Conservation (phyloP, 92 coral and sea anemone species). For the Ricordea florida region DNA sequence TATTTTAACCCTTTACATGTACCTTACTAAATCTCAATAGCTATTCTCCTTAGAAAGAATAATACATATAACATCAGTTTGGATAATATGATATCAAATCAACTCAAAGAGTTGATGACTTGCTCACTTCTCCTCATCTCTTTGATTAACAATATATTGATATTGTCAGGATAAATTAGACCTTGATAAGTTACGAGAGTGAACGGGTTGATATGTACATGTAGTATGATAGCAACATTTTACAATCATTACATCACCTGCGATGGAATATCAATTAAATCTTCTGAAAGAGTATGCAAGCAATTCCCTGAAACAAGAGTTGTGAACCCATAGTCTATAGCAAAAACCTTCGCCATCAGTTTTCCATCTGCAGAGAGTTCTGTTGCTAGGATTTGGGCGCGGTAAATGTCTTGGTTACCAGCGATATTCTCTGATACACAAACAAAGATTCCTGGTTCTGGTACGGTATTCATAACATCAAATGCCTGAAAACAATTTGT, state of each 20-base stretch:
- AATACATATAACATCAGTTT: too few species aligned
- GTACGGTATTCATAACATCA: conserved; percentile 19
- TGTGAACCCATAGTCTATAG: conserved; percentile 86
- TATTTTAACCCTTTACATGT: too few species aligned
- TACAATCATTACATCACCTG: conserved; percentile 42
- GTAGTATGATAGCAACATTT: neutral
- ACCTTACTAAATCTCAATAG: too few species aligned
- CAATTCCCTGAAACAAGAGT: conserved; percentile 43
- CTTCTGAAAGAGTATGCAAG: conserved; percentile 43
- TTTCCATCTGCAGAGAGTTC: neutral
- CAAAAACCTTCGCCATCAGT: conserved; percentile 68
- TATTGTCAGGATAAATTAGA: too few species aligned
- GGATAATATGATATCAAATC: too few species aligned
- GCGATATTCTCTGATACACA: conserved; percentile 57
- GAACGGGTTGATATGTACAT: too few species aligned
- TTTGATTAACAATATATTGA: too few species aligned
- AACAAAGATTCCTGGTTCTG: conserved; percentile 78
- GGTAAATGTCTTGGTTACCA: conserved; percentile 72
- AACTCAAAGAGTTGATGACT: too few species aligned
- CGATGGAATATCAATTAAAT: conserved; percentile 46
- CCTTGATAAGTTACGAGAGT: too few species aligned
- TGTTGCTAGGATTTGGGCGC: conserved; percentile 57
- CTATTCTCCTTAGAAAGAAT: too few species aligned
- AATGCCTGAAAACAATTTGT: conserved; percentile 22
- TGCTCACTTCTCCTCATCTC: too few species aligned